Evolutionary conservation across 2,113 vertebrate species (phyloP).

Genomic region (Romanogobio albipinnatus): DNA sequence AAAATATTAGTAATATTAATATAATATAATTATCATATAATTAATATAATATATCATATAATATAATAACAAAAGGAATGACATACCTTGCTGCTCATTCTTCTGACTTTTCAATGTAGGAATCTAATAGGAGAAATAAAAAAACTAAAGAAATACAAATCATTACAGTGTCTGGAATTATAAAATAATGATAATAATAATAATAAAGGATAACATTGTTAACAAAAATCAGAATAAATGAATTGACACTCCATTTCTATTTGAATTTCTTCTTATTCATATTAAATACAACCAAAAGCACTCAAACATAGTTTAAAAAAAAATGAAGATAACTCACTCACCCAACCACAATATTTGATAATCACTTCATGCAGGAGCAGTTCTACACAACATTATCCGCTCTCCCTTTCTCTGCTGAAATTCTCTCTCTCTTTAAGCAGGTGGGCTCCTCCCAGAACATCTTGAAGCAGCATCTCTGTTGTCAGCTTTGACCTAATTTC

Average conservation of each 20-base stretch:
- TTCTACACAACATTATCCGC: background rate
- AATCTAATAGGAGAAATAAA: background rate
- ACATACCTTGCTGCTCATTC: conserved; percentile 9
- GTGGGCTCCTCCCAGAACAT: background rate
- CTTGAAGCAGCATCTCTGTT: background rate
- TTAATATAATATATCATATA: background rate
- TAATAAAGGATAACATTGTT: too few species aligned
- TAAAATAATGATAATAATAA: too few species aligned
- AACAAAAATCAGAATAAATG: too few species aligned
- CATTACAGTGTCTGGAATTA: too few species aligned
- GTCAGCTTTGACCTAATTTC: background rate
- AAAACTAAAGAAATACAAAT: too few species aligned
- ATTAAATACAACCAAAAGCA: background rate
- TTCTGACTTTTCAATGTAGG: background rate
- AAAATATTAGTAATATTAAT: too few species aligned
- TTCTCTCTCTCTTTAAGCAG: background rate
- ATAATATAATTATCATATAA: background rate
- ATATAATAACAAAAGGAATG: background rate
- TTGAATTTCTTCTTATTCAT: too few species aligned
- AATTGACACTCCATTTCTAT: too few species aligned
- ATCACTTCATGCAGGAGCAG: background rate
- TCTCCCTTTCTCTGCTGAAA: background rate
- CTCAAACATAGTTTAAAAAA: background rate
- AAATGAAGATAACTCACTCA: background rate
- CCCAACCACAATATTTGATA: background rate